phyloP scores from a whole-genome alignment of 1,140 invertebrate genomes.

The Formica selysi region DNA sequence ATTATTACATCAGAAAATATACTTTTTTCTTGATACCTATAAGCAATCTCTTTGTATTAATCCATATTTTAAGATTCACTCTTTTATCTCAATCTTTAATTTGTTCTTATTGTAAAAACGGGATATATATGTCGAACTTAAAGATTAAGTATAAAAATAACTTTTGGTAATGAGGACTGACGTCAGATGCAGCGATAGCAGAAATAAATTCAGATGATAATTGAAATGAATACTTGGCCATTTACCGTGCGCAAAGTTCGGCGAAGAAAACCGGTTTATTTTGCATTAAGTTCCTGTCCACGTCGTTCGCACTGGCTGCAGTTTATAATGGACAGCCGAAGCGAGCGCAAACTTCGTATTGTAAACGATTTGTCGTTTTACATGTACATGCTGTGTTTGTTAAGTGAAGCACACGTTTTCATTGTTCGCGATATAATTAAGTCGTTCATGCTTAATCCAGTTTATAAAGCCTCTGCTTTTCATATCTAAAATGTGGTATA shows the following conservation, averaged over 20 bases:
- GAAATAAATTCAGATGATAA: slow-evolving; percentile 37
- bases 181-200: slow-evolving; percentile 39
- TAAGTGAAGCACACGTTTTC: slow-evolving; percentile 1
- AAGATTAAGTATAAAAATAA: slow-evolving; percentile 40
- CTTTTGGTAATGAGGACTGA: background rate
- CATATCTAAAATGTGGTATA: slow-evolving; percentile 6
- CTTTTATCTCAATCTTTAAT: background rate
- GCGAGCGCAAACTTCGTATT: background rate
- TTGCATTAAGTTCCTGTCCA: slow-evolving; percentile 28
- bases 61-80: background rate
- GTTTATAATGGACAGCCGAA: slow-evolving; percentile 22
- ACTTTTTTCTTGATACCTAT: background rate
- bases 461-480: background rate
- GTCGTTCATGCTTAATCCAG: background rate
- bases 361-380: slow-evolving; percentile 29
- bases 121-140: slow-evolving; percentile 18
- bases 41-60: background rate
- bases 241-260: slow-evolving; percentile 26
- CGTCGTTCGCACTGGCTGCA: slow-evolving; percentile 20
- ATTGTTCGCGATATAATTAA: background rate
- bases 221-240: slow-evolving; percentile 37
- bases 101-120: background rate
- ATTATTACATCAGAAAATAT: slow-evolving; percentile 3
- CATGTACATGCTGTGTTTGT: background rate
- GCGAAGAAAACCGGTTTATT: slow-evolving; percentile 48